These are phyloP conservation scores for Margaritifera margaritifera DNA, from an alignment of 2,888 invertebrate species.

Conservation along the genomic window DNA sequence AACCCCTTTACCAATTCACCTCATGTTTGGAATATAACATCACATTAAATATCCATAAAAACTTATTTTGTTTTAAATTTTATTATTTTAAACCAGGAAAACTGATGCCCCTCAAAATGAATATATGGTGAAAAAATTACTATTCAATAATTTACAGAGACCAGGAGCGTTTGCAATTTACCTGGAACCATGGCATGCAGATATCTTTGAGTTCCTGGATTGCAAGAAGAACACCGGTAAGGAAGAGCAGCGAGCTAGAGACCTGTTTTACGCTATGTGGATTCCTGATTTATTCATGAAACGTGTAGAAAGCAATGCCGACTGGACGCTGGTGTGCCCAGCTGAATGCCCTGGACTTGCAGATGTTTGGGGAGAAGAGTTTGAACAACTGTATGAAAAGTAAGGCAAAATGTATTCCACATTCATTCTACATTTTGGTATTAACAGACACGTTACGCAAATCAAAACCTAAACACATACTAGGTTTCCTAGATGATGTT, in stretches of 20 bases:
- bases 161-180: constrained; percentile 99
- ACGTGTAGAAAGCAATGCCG: constrained; percentile 83
- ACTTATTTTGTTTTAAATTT: no score
- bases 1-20: no score
- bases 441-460: no score
- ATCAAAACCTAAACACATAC: no score
- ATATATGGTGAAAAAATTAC: no score
- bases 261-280: constrained; percentile 97
- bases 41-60: no score
- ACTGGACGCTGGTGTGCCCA: constrained; percentile 98
- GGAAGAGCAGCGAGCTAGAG: constrained; percentile 94
- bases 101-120: no score
- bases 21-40: no score
- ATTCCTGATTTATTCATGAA: constrained; percentile 99
- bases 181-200: constrained; percentile 99
- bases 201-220: constrained; percentile 95
- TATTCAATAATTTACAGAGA: constrained; percentile 74
- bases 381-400: constrained; percentile 88
- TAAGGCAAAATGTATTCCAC: constrained; percentile 62
- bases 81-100: no score
- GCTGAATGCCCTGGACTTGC: constrained; percentile 90
- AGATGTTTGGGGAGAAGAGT: constrained; percentile 96
- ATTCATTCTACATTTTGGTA: no score
- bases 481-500: no score
- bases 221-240: constrained; percentile 95